These are phyloP conservation scores for Misgurnus anguillicaudatus DNA, from an alignment of 2,113 vertebrate genomes.

Conservation along the genomic window DNA sequence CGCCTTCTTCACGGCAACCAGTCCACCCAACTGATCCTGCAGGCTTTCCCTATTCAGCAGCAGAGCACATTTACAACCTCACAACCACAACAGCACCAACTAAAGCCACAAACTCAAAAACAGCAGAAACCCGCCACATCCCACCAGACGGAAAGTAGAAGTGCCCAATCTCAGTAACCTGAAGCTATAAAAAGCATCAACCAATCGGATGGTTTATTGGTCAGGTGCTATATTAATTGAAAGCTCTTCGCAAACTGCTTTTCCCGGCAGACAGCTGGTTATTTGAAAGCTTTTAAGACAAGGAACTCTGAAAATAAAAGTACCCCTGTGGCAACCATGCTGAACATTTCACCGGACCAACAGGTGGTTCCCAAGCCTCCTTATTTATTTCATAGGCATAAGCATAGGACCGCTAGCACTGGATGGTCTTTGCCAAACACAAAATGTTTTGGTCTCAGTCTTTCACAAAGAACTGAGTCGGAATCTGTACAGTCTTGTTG, in stretches of 20 bases:
- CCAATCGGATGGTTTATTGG: neutral
- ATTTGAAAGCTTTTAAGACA: neutral
- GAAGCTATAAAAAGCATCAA: neutral
- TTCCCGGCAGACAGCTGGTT: constrained; percentile 1
- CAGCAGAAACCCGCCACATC: constrained; percentile 69
- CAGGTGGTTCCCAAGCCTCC: constrained; percentile 21
- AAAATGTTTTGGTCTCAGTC: constrained; percentile 10
- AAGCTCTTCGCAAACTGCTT: neutral
- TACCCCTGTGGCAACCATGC: constrained; percentile 41
- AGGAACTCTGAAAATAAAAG: constrained; percentile 57
- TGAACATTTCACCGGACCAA: constrained; percentile 55
- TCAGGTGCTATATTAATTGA: neutral
- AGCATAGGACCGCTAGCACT: neutral
- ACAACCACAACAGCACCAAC: constrained; percentile 54
- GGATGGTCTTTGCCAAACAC: neutral
- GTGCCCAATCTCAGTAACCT: constrained; percentile 83
- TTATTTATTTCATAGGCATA: constrained; percentile 52
- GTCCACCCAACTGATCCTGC: constrained; percentile 92
- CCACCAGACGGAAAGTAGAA: constrained; percentile 89
- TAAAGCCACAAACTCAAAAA: constrained; percentile 73
- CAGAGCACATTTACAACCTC: constrained; percentile 82
- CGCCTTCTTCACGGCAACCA: constrained; percentile 90
- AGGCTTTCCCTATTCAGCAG: constrained; percentile 92
- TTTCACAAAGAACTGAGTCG: constrained; percentile 64
- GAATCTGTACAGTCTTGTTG: constrained; percentile 83